Evolutionary conservation across 2,797 vertebrate species (phyloP), one percentile per base, ranked within the genome.

Genomic region (Tachyglossus aculeatus): DNA sequence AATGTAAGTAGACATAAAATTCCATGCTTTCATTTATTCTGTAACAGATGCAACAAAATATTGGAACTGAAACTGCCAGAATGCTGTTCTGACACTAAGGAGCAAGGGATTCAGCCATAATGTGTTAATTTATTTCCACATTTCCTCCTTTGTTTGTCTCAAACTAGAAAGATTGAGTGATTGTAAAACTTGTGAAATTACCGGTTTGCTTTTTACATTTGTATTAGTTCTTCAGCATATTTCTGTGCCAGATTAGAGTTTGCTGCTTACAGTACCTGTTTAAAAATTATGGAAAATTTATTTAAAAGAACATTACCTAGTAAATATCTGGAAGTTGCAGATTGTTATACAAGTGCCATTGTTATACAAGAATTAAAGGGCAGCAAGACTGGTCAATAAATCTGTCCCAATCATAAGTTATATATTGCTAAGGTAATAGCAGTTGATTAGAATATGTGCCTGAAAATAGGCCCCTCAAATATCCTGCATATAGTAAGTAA

Each of bases 151-250:
- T 71, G 4, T 16, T 78, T 84, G 16, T 67, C 48, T 75, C 19
- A 75, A 31, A 60, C 51, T 61, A 54, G 1, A 38, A 62, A 10
- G 65, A 73, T 19, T 78, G 59, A 79, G 47, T 65, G 54, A 69
- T 67, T 74, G 67, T 50, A 60, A n/a, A 77, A 66, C 4, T 65
- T 69, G 58, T 67, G 18, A 85, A 84, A 68, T 62, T 52, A 59
- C 16, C 69, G 3, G 72, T 61, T 75, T 75, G 38, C 48, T 57
- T 71, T 14, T 60, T 74, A 50, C 38, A 39, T 47, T 75, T 56
- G 29, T 57, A 57, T n/a, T n/a, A n/a, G n/a, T 22, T 39, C 31
- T 59, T 60, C 43, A 67, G 33, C 36, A 69, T 58, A 71, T 51
- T 47, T 27, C 34, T 51, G 37, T 56, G 14, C 59, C 43, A 63